phyloP scores from a whole-genome alignment of 1,140 invertebrate genomes.

The Sinella curviseta region DNA sequence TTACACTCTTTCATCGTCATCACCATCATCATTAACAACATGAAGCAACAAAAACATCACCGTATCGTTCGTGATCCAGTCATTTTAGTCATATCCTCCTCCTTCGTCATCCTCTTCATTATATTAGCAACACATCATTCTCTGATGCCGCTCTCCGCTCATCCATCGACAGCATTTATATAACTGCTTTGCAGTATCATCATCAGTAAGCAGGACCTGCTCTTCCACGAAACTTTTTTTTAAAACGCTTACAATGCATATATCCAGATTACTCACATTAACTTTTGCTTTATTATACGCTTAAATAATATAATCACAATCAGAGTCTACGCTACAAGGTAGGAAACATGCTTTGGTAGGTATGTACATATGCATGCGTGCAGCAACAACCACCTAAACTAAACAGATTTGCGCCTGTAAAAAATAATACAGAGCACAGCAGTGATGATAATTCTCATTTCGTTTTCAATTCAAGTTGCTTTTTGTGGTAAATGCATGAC shows the following conservation, averaged over 20 bases:
- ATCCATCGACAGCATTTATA: too few relatives aligned
- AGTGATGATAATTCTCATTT: neutral
- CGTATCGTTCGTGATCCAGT: conserved; percentile 17
- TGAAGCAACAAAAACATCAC: conserved; percentile 20
- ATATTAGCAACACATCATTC: neutral
- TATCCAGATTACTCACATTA: neutral
- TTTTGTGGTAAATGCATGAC: neutral
- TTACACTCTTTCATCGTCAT: conserved; percentile 8
- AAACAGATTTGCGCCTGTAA: neutral
- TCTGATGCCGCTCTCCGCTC: neutral
- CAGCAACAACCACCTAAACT: neutral
- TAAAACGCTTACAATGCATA: neutral
- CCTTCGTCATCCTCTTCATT: conserved; percentile 8
- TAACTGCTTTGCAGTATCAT: too few relatives aligned
- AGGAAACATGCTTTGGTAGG: neutral
- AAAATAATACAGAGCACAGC: neutral
- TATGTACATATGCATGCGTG: too few relatives aligned
- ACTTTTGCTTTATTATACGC: neutral
- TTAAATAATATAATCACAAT: too few relatives aligned
- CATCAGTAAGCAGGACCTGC: neutral
- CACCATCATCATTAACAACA: conserved; percentile 21
- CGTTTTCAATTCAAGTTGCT: neutral
- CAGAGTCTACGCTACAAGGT: neutral
- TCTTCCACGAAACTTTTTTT: neutral
- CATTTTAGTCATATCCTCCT: conserved; percentile 20